Percentiles rank a stretch among this genome's conserved stretches.
phyloP scores from a whole-genome alignment of 2,888 invertebrate genomes.

The Boloria selene region DNA sequence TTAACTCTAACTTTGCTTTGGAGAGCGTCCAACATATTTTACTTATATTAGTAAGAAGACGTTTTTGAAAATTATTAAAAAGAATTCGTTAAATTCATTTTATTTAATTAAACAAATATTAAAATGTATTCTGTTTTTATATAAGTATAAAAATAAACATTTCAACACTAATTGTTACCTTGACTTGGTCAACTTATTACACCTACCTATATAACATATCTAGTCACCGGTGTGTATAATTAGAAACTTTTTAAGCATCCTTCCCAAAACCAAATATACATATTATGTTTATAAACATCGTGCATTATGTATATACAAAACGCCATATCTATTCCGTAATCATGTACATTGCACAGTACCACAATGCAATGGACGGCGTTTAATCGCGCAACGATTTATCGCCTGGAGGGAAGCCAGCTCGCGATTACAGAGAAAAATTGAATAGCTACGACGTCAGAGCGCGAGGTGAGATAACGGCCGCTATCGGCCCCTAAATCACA shows the following conservation, averaged over 20 bases:
- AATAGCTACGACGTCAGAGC: slow-evolving; percentile 26
- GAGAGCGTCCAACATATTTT: slow-evolving; percentile 9
- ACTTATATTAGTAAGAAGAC: not conserved
- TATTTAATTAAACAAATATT: no score
- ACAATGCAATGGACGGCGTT: slow-evolving; percentile 30
- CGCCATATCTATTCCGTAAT: slow-evolving; percentile 1
- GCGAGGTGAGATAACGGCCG: slow-evolving; percentile 6
- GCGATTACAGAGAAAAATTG: slow-evolving; percentile 40
- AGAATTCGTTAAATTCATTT: no score
- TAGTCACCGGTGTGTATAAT: no score
- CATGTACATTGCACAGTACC: slow-evolving; percentile 4
- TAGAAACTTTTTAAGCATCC: no score
- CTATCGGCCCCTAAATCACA: not conserved
- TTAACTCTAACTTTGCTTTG: slow-evolving; percentile 6
- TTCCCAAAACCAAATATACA: no score
- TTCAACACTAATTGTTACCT: no score
- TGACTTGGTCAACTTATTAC: no score
- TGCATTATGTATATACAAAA: not conserved
- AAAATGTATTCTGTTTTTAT: no score
- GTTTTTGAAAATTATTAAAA: no score
- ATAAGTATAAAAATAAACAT: no score
- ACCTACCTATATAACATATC: no score
- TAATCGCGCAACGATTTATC: slow-evolving; percentile 39
- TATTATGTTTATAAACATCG: no score
- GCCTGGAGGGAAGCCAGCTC: slow-evolving; percentile 37